phyloP scores from a whole-genome alignment of 2,888 invertebrate genomes.

The Diadegma fenestrale region DNA sequence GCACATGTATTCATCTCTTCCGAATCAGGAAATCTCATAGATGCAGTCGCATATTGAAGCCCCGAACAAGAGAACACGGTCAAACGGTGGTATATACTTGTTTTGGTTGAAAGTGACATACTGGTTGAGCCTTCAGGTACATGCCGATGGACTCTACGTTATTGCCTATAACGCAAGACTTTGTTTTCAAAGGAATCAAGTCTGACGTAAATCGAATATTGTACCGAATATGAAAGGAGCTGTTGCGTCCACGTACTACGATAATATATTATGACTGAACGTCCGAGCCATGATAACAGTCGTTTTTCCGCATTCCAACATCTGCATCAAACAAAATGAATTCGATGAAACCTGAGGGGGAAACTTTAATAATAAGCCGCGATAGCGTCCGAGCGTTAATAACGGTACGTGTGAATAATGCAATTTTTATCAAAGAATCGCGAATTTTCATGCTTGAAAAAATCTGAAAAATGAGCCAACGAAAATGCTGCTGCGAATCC shows the following conservation, averaged over 20 bases:
- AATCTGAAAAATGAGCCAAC: background rate
- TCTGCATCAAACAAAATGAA: background rate
- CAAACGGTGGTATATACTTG: background rate
- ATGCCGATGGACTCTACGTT: slow-evolving; percentile 61
- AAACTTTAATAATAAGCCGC: background rate
- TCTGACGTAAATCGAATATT: background rate
- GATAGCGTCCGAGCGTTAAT: no score
- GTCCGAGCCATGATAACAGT: background rate
- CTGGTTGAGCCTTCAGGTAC: slow-evolving; percentile 57
- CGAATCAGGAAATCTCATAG: slow-evolving; percentile 70
- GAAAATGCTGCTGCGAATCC: background rate
- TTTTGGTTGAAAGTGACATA: background rate
- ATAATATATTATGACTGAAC: background rate
- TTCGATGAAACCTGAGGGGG: background rate
- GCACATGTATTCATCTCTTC: slow-evolving; percentile 79
- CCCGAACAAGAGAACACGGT: background rate
- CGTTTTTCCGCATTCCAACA: background rate
- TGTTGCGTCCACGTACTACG: background rate
- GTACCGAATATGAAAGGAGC: background rate
- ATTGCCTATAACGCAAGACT: slow-evolving; percentile 21
- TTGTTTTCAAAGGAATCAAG: slow-evolving; percentile 7
- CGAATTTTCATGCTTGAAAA: background rate
- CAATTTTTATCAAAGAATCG: background rate
- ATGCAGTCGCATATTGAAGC: slow-evolving; percentile 20
- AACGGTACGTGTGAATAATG: no score